Percentiles rank a stretch among this genome's conserved stretches.
Conservation (phyloP, 2,113 vertebrate genomes). For the Perca flavescens region DNA sequence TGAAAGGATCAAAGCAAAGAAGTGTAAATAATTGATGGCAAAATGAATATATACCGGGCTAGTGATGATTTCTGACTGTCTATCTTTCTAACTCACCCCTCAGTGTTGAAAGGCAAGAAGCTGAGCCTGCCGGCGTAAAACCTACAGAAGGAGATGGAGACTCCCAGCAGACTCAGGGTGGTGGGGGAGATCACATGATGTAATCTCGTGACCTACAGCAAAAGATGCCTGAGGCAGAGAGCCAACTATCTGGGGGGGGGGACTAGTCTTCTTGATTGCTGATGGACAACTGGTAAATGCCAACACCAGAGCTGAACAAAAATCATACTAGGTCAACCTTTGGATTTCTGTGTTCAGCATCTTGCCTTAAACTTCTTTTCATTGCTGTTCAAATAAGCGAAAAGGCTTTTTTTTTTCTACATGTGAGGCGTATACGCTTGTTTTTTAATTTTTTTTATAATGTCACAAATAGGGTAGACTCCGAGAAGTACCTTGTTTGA, state of each 20-base stretch:
- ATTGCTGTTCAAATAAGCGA: constrained; percentile 94
- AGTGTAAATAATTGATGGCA: neutral
- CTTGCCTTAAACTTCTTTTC: constrained; percentile 94
- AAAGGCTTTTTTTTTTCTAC: constrained; percentile 88
- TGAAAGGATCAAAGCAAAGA: neutral
- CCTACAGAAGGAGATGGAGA: constrained; percentile 83
- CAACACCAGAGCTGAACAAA: constrained; percentile 87
- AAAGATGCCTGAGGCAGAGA: constrained; percentile 91
- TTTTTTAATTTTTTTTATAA: constrained; percentile 73
- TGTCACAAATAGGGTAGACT: constrained; percentile 61
- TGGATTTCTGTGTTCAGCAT: constrained; percentile 95
- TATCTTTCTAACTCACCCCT: neutral
- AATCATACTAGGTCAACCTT: constrained; percentile 73
- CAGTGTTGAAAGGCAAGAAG: constrained; percentile 99
- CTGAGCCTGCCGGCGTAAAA: constrained; percentile 98
- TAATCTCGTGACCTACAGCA: constrained; percentile 78
- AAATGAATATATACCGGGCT: neutral
- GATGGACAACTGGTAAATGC: constrained; percentile 78
- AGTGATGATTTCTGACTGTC: neutral
- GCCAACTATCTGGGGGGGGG: constrained; percentile 79
- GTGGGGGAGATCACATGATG: constrained; percentile 85
- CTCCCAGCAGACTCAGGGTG: constrained; percentile 90
- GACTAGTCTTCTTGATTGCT: constrained; percentile 81
- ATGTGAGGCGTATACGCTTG: constrained; percentile 87
- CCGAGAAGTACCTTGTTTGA: constrained; percentile 66